Conservation (phyloP, 92 coral and sea anemone species). For the Virgularia gustaviana region DNA sequence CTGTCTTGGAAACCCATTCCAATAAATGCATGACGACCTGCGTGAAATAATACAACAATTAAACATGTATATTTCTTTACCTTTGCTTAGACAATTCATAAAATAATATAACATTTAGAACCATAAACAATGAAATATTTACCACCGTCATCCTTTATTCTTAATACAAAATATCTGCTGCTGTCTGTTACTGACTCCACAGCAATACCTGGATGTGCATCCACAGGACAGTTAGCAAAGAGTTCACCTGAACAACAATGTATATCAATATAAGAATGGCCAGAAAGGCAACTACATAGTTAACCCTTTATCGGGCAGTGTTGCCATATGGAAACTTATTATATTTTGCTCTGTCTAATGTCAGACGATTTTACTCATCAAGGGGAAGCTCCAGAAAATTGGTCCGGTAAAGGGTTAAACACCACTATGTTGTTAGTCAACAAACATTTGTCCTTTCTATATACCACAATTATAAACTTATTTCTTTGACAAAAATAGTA, state of each 20-base stretch:
- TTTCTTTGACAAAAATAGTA: not conserved
- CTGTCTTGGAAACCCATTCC: slow-evolving; percentile 98
- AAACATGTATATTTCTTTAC: not conserved
- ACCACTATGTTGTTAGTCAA: too few species aligned
- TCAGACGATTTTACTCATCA: too few species aligned
- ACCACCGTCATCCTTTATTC: slow-evolving; percentile 89
- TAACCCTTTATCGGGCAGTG: too few species aligned
- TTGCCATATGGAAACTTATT: too few species aligned
- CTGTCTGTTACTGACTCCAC: slow-evolving; percentile 95
- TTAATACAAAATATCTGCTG: slow-evolving; percentile 93
- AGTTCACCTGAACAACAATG: slow-evolving; percentile 91
- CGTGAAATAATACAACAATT: too few species aligned
- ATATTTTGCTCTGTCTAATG: too few species aligned
- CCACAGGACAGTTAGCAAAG: slow-evolving; percentile 97
- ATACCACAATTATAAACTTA: too few species aligned
- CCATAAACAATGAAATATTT: not conserved
- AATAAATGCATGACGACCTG: slow-evolving; percentile 98
- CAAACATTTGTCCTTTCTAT: too few species aligned
- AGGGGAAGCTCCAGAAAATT: too few species aligned
- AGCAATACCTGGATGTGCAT: slow-evolving; percentile 88
- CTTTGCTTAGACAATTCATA: not conserved
- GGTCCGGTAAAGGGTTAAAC: too few species aligned
- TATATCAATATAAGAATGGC: too few species aligned
- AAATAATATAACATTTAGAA: not conserved
- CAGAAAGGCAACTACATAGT: too few species aligned